Evolutionary conservation across 2,888 invertebrate species (phyloP).

Genomic region (Encarsia formosa): DNA sequence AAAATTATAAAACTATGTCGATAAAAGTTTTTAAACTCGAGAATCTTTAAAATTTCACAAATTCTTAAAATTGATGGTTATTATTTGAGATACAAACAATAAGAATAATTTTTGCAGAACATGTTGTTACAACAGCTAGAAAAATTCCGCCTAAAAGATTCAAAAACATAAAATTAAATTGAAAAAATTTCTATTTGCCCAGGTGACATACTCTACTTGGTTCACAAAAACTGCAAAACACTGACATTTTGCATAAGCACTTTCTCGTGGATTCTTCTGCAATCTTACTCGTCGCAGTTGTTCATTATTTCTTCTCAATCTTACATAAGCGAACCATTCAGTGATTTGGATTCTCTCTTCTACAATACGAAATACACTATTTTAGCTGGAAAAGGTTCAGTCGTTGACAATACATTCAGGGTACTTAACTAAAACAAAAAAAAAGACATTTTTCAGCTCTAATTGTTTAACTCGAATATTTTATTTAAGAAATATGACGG

Average conservation of each 20-base stretch:
- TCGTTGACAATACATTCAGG: slow-evolving; percentile 5
- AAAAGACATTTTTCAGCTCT: not conserved
- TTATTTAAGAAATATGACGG: slow-evolving; percentile 16
- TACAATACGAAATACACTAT: slow-evolving; percentile 27
- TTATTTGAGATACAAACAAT: too few relatives aligned
- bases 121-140: too few relatives aligned
- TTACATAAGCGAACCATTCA: slow-evolving; percentile 28
- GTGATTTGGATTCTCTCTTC: slow-evolving; percentile 22
- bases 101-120: too few relatives aligned
- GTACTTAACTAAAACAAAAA: not conserved
- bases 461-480: not conserved
- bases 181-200: too few relatives aligned
- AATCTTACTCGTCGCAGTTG: slow-evolving; percentile 28
- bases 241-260: slow-evolving; percentile 1
- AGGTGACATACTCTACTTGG: not conserved
- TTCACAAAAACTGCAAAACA: not conserved
- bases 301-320: slow-evolving; percentile 26
- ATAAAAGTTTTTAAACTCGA: too few relatives aligned
- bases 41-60: too few relatives aligned
- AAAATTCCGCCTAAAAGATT: too few relatives aligned
- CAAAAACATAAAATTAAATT: too few relatives aligned
- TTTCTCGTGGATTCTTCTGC: slow-evolving; percentile 27
- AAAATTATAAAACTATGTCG: too few relatives aligned
- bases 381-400: slow-evolving; percentile 21
- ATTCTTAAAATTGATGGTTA: too few relatives aligned